Percentiles rank a stretch among this genome's conserved stretches.
Conservation (phyloP, 2,888 invertebrate genomes). For the Galeruca laticollis region DNA sequence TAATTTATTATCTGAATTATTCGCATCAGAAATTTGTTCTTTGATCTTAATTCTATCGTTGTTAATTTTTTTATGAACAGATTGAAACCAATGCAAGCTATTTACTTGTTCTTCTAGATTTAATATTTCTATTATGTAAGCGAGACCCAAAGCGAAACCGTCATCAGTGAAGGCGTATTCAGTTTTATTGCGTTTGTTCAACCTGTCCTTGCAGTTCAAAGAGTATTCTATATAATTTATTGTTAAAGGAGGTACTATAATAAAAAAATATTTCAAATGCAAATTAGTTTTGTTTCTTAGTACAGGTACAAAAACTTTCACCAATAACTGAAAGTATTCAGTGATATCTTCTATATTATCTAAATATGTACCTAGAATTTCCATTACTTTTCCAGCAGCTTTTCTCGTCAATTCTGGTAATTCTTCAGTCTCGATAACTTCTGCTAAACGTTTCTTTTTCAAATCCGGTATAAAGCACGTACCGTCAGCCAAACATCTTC, state of each 20-base stretch:
- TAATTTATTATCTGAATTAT: constrained; percentile 85
- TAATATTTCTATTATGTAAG: constrained; percentile 91
- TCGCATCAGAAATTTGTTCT: constrained; percentile 68
- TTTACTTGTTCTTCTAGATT: constrained; percentile 89
- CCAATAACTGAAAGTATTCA: constrained; percentile 85
- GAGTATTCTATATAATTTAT: constrained; percentile 96
- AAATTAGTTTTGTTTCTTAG: constrained; percentile 88
- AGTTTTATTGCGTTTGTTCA: constrained; percentile 89
- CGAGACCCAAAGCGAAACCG: constrained; percentile 95
- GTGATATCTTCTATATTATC: constrained; percentile 89
- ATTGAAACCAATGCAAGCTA: constrained; percentile 95
- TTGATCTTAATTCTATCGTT: constrained; percentile 72
- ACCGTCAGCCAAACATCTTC: constrained; percentile 92
- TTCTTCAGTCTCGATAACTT: constrained; percentile 72
- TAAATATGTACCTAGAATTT: constrained; percentile 81
- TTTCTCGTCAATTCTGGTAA: constrained; percentile 73
- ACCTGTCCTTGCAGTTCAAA: constrained; percentile 90
- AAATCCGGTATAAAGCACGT: constrained; percentile 90
- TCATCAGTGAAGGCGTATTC: constrained; percentile 97
- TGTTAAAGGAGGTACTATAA: constrained; percentile 93
- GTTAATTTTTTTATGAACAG: constrained; percentile 80
- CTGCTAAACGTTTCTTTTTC: constrained; percentile 70
- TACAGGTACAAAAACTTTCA: constrained; percentile 92
- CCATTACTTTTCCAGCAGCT: constrained; percentile 80
- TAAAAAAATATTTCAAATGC: constrained; percentile 92